phyloP scores from a whole-genome alignment of 1,140 invertebrate genomes.

The Caerostris extrusa region DNA sequence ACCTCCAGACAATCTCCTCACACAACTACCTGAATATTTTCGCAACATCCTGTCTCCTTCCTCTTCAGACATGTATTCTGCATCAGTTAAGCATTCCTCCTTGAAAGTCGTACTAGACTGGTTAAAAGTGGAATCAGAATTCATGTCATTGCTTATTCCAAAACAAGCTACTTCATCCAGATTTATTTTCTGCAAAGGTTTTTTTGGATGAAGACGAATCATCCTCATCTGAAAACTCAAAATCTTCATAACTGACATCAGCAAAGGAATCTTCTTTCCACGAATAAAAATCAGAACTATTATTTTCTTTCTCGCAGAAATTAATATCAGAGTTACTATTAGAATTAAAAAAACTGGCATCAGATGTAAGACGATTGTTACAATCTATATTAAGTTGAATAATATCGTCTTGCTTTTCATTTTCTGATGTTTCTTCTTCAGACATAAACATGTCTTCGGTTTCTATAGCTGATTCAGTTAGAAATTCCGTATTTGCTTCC shows the following conservation, averaged over 20 bases:
- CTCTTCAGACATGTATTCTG: constrained; percentile 62
- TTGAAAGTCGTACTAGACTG: constrained; percentile 42
- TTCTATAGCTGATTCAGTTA: background rate
- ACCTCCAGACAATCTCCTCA: constrained; percentile 36
- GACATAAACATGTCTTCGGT: constrained; percentile 44
- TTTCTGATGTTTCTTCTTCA: constrained; percentile 23
- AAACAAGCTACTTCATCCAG: constrained; percentile 38
- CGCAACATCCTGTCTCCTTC: background rate
- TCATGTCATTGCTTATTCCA: background rate
- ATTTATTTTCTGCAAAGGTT: constrained; percentile 8
- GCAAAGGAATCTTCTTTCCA: background rate
- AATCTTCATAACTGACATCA: constrained; percentile 49
- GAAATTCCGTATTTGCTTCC: background rate
- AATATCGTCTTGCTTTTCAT: background rate
- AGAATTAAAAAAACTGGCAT: background rate
- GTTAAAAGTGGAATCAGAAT: constrained; percentile 39
- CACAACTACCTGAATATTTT: background rate
- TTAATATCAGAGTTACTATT: background rate
- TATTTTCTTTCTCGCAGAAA: background rate
- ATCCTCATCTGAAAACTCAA: constrained; percentile 68
- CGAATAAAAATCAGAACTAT: background rate
- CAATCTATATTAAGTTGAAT: constrained; percentile 45
- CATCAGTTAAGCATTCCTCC: constrained; percentile 25
- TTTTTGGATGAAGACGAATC: background rate
- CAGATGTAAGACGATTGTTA: constrained; percentile 37